These are phyloP conservation scores for Capitella teleta DNA, from an alignment of 1,140 invertebrate species.

Conservation along the genomic window DNA sequence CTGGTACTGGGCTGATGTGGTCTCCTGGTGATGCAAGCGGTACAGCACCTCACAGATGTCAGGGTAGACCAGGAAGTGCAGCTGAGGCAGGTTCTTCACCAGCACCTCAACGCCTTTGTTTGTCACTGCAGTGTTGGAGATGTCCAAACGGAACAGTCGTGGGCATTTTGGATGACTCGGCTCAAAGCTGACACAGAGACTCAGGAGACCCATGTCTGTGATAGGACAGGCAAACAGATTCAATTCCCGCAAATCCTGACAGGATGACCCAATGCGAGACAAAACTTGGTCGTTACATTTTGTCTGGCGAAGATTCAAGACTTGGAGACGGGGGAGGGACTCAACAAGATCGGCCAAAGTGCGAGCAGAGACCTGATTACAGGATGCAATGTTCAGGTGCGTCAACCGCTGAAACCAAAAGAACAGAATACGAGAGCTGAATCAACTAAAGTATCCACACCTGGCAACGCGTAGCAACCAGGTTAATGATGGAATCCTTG, in stretches of 20 bases:
- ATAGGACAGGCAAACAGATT: not conserved
- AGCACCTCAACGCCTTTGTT: not conserved
- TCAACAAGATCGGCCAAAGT: not conserved
- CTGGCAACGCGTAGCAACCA: not conserved
- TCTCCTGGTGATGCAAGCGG: not conserved
- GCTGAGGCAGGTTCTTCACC: not conserved
- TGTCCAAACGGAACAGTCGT: not conserved
- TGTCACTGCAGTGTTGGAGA: not conserved
- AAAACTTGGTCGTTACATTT: conserved; percentile 2
- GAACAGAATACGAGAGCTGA: not conserved
- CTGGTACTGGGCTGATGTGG: not conserved
- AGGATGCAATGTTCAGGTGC: not conserved
- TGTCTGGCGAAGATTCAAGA: not conserved
- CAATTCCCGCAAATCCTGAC: not conserved
- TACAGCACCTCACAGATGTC: not conserved
- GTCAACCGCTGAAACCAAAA: not conserved
- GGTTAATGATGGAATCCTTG: not conserved
- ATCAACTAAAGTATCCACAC: not conserved
- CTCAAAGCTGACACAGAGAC: conserved; percentile 1
- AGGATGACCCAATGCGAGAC: not conserved
- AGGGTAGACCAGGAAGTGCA: not conserved
- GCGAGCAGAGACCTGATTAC: not conserved
- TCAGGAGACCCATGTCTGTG: not conserved
- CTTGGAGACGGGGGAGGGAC: not conserved
- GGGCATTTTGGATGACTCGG: not conserved